Evolutionary conservation across 2,797 vertebrate genomes (phyloP).

Genomic region (Eulemur mongoz): DNA sequence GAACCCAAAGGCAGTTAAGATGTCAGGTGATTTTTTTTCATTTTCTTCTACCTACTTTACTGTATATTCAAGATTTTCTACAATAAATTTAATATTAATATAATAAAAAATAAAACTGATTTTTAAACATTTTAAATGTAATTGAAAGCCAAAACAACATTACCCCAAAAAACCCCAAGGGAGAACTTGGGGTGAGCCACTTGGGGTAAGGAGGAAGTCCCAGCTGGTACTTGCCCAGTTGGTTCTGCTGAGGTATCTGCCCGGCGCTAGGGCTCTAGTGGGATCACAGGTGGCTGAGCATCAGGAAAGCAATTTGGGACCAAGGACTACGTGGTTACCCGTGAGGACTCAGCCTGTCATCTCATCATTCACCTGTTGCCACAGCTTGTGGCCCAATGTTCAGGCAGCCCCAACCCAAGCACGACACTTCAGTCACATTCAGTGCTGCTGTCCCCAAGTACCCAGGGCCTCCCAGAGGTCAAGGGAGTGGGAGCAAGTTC

Average conservation of each 20-base stretch:
- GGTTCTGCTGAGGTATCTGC: not conserved
- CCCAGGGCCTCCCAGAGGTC: not conserved
- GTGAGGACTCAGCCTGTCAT: not conserved
- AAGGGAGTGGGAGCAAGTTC: not conserved
- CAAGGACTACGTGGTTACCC: not conserved
- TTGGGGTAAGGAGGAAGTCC: not conserved
- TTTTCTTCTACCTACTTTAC: slow-evolving; percentile 1
- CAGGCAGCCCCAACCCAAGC: not conserved
- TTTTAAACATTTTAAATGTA: slow-evolving; percentile 39
- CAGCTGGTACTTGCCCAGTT: not conserved
- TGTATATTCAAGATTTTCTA: not conserved
- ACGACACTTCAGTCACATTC: not conserved
- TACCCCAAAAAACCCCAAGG: not conserved
- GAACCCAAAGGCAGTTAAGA: not conserved
- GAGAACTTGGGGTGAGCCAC: not conserved
- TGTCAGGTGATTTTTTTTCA: not conserved
- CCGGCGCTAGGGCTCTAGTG: not conserved
- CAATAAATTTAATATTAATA: not conserved
- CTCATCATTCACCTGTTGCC: not conserved
- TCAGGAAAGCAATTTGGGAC: not conserved
- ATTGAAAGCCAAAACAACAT: slow-evolving; percentile 39
- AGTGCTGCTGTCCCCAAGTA: not conserved
- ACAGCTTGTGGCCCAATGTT: not conserved
- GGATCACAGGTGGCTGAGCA: not conserved
- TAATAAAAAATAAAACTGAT: not conserved